phyloP scores from a whole-genome alignment of 2,113 vertebrate species.

The Proteles cristata region DNA sequence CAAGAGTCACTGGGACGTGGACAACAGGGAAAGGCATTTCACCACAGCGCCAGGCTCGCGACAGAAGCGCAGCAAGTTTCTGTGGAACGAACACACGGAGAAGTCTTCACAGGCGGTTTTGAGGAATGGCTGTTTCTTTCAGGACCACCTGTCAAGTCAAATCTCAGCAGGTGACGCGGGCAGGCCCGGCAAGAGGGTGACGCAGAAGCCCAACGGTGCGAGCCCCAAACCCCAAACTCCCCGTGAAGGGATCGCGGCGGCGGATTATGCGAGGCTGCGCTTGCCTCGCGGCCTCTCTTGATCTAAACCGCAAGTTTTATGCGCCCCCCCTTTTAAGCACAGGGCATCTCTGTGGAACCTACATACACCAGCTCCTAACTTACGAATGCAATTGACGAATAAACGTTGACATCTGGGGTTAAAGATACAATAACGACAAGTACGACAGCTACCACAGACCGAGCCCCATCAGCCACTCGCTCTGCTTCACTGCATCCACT shows the following conservation, averaged over 20 bases:
- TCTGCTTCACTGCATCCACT: not conserved
- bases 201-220: not conserved
- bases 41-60: not conserved
- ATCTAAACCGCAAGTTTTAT: not conserved
- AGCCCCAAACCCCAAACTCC: not conserved
- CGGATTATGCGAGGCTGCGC: not conserved
- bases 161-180: not conserved
- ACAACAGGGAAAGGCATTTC: not conserved
- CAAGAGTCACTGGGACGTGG: not conserved
- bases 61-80: not conserved
- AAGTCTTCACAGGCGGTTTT: not conserved
- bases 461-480: not conserved
- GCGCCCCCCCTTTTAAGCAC: not conserved
- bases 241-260: not conserved
- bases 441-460: not conserved
- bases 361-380: not conserved
- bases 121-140: not conserved
- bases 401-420: not conserved
- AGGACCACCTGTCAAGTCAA: not conserved
- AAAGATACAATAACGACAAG: not conserved
- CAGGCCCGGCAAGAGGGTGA: not conserved
- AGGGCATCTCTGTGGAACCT: not conserved
- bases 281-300: not conserved
- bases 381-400: not conserved
- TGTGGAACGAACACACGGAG: not conserved